Conservation (phyloP, 2,113 vertebrate species). For the Hystrix cristata region DNA sequence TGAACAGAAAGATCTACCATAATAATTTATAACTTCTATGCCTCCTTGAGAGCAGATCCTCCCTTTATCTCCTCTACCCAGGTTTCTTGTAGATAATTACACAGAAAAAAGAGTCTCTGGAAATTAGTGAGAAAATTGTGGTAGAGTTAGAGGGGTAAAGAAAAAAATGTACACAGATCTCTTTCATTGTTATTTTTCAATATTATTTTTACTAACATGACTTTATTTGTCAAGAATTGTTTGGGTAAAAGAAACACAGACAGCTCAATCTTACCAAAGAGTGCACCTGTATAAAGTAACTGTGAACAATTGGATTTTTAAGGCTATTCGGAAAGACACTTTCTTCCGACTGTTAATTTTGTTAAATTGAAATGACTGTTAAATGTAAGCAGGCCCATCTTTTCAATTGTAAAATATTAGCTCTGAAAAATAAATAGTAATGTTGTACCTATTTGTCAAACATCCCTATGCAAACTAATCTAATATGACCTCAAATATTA, state of each 20-base stretch:
- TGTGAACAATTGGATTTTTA: neutral
- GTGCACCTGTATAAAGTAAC: neutral
- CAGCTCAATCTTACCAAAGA: neutral
- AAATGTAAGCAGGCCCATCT: neutral
- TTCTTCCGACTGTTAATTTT: constrained; percentile 23
- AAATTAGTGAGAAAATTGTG: neutral
- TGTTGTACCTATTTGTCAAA: neutral
- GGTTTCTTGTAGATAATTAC: neutral
- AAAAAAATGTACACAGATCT: neutral
- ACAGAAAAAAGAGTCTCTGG: neutral
- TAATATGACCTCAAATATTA: neutral
- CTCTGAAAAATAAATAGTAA: neutral
- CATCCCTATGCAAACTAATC: neutral
- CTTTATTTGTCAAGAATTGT: neutral
- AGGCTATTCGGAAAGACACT: neutral
- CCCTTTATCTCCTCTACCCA: neutral
- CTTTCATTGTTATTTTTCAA: neutral
- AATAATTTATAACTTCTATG: constrained; percentile 25
- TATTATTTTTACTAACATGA: neutral
- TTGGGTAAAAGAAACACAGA: neutral
- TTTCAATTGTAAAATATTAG: neutral
- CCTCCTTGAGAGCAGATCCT: neutral
- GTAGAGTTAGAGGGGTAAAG: neutral
- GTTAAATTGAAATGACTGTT: neutral
- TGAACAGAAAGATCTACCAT: neutral